Evolutionary conservation across 2,888 invertebrate species (phyloP), one percentile per base, ranked within the genome.

Genomic region (Rhimphoctona megacephalus): DNA sequence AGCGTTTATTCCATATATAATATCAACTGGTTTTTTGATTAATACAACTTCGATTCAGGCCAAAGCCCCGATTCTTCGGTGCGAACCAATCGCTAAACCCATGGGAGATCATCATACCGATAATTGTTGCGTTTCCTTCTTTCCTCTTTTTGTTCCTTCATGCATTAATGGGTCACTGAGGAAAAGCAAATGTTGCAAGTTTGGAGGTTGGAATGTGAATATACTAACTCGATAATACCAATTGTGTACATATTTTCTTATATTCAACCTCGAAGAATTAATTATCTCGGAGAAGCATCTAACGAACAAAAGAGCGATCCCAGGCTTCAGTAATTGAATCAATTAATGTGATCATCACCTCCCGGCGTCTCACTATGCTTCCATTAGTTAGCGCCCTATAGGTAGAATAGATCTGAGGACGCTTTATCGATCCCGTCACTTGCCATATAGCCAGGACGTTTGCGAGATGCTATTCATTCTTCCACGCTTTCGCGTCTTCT

Each of bases 291-390:
- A 77, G 66, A 22, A 77, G 43, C n/a, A 67, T 77, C 73, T 64
- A 36, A 43, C 61, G 69, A 85, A 74, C 69, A 67, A 36, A 79
- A 52, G 52, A 69, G 46, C 74, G 61, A 82, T 33, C 36, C 11
- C 39, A 14, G 54, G 30, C 46, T 46, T 22, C 66, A 52, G 64
- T 82, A 73, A 85, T 81, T 72, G 74, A 78, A 72, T 81, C 69
- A 85, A 85, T 82, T 85, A 82, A 78, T 70, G 43, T 22, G 61
- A 76, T 80, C 80, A 22, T 49, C 49, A 7, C 70, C 70, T 49
- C 36, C 39, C 39, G 74, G 22, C n/a, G 70, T 19, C 22, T 83
- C 46, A 22, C 25, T 36, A 69, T 64, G 22, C 39, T 25, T 73
- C 39, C 46, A 43, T 61, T 14, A 49, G 39, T 67, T 46, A 25